Evolutionary conservation across 2,888 invertebrate genomes (phyloP), one percentile per base, ranked within the genome.

Genomic region (Rhagophthalmus giganteus): DNA sequence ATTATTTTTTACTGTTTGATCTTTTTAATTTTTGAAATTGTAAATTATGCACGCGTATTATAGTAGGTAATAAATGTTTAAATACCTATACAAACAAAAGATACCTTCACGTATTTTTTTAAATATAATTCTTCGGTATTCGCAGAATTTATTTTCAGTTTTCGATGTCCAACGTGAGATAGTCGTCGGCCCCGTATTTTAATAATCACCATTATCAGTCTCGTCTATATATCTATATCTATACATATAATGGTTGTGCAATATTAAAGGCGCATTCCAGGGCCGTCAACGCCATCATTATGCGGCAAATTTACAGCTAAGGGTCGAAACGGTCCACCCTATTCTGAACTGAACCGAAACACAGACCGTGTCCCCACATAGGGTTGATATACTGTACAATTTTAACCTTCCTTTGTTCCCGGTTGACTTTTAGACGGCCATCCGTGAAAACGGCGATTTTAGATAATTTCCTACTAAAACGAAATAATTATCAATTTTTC

Each of bases 261-360:
- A 62, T 65, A 65, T 66, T 67, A 67, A 62, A 66, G 67, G 63
- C 59, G 60, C 69, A 71, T 71, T 71, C 70, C 68, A 58, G 54
- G 47, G 61, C 63, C 65, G 68, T 66, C 65, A 66, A 62, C 65
- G 61, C 67, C 65, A 65, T 70, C 69, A 71, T 72, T 71, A 70
- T 66, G 66, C 60, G 65, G 69, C 63, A 66, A 72, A 72, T 72
- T 72, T 72, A 72, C 70, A 66, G 65, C 65, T 52, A 40, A 42
- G 38, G 46, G 41, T 47, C 46, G 32, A 52, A 45, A 34, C 42
- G 53, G 31, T 47, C 53, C 47, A 53, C 38, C 42, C 42, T 39
- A 45, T 33, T 42, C 46, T 33, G 33, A 37, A 37, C 47, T 24
- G 20, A 44, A 27, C 27, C 32, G 31, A 46, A 46, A 52, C 45